Conservation (phyloP, 2,797 vertebrate species). For the Scolopax bukidnonensis region DNA sequence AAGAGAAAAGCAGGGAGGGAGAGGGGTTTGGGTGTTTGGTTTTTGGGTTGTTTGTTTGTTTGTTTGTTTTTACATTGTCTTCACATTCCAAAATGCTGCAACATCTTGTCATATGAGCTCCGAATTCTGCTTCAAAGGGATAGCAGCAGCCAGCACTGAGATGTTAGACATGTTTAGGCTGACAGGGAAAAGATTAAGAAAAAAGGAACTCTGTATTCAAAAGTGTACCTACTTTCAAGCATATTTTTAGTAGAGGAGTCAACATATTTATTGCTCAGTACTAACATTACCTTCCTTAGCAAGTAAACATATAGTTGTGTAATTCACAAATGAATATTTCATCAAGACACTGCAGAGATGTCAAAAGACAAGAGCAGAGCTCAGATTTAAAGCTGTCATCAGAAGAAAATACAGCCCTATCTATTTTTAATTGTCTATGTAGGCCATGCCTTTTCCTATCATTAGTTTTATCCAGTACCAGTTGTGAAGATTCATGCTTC, state of each 20-base stretch:
- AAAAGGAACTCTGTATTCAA: not conserved
- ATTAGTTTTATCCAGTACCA: not conserved
- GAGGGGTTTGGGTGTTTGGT: too few relatives aligned
- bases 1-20: not conserved
- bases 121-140: not conserved
- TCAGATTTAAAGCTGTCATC: not conserved
- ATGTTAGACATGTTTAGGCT: not conserved
- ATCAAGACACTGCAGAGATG: not conserved
- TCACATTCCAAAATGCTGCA: not conserved
- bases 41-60: not conserved
- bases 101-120: not conserved
- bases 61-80: not conserved
- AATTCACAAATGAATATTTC: constrained; percentile 9
- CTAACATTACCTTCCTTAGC: not conserved
- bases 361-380: not conserved
- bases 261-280: not conserved
- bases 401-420: not conserved
- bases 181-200: not conserved
- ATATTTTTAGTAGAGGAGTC: constrained; percentile 14
- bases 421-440: not conserved
- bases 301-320: not conserved
- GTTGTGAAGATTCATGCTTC: not conserved
- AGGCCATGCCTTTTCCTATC: not conserved
- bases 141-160: not conserved
- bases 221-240: not conserved